These are phyloP conservation scores for Tenthredo amoena DNA, from an alignment of 2,888 invertebrate genomes.

Conservation along the genomic window DNA sequence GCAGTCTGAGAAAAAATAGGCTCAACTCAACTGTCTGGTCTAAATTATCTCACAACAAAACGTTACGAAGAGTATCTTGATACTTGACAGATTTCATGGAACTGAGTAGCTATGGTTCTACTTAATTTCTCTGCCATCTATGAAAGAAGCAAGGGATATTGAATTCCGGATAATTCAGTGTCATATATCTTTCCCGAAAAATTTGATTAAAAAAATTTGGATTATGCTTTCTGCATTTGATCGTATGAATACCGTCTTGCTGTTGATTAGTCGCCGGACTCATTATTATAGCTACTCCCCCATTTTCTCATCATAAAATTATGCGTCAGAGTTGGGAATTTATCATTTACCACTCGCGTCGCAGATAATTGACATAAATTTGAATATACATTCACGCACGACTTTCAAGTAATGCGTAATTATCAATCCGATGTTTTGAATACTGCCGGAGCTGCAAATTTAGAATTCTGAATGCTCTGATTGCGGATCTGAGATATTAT, in stretches of 20 bases:
- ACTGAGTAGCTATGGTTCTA: not conserved
- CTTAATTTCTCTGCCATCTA: not conserved
- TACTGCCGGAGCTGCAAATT: not conserved
- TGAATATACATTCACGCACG: not conserved
- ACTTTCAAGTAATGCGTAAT: not conserved
- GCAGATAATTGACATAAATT: not conserved
- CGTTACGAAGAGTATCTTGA: constrained; percentile 79
- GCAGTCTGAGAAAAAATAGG: constrained; percentile 69
- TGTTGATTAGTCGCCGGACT: not conserved
- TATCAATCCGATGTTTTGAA: not conserved
- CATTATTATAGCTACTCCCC: not conserved
- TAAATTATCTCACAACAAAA: constrained; percentile 78
- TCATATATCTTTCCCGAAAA: not conserved
- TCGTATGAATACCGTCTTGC: not conserved
- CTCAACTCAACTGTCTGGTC: constrained; percentile 72
- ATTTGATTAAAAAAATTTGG: not conserved
- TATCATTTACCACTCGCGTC: not conserved
- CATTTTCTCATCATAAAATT: not conserved
- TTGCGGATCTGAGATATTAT: not conserved
- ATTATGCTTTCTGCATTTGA: not conserved
- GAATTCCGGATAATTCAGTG: not conserved
- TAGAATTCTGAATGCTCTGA: not conserved
- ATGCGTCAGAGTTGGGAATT: constrained; percentile 6
- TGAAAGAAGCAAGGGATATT: not conserved
- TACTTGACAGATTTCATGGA: not conserved